Evolutionary conservation across 2,113 vertebrate species (phyloP).

Genomic region (Penelope pileata): DNA sequence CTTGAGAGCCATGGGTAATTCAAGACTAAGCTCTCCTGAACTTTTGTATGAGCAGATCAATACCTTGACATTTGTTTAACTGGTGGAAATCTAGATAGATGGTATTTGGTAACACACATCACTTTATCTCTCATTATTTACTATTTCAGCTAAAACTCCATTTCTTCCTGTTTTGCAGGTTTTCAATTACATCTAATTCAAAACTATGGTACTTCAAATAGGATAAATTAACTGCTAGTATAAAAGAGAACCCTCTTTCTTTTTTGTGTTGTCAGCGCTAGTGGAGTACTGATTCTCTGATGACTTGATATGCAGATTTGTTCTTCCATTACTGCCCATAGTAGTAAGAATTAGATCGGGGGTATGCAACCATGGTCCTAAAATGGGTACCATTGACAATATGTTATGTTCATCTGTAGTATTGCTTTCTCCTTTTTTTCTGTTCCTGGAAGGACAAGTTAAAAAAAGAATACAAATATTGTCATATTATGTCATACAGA

Average conservation of each 20-base stretch:
- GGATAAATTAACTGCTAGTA: slow-evolving; percentile 25
- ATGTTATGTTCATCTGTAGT: not conserved
- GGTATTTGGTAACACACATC: slow-evolving; percentile 14
- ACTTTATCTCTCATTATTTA: slow-evolving; percentile 59
- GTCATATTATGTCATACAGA: not conserved
- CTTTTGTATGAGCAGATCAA: slow-evolving; percentile 16
- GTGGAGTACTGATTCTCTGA: not conserved
- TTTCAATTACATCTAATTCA: slow-evolving; percentile 47
- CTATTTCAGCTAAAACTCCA: slow-evolving; percentile 30
- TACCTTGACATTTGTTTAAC: slow-evolving; percentile 62
- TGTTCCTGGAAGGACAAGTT: not conserved
- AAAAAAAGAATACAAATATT: not conserved
- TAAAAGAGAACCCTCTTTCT: not conserved
- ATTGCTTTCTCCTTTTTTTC: not conserved
- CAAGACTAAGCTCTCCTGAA: not conserved
- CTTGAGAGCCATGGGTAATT: not conserved
- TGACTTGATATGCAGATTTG: not conserved
- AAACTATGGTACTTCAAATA: not conserved
- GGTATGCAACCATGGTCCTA: not conserved
- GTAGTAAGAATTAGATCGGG: not conserved
- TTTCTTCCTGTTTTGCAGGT: slow-evolving; percentile 34
- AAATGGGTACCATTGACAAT: not conserved
- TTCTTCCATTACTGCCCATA: not conserved
- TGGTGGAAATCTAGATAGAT: slow-evolving; percentile 9
- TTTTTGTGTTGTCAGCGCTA: not conserved